phyloP scores from a whole-genome alignment of 1,140 invertebrate genomes.

The Meloidogyne floridensis region DNA sequence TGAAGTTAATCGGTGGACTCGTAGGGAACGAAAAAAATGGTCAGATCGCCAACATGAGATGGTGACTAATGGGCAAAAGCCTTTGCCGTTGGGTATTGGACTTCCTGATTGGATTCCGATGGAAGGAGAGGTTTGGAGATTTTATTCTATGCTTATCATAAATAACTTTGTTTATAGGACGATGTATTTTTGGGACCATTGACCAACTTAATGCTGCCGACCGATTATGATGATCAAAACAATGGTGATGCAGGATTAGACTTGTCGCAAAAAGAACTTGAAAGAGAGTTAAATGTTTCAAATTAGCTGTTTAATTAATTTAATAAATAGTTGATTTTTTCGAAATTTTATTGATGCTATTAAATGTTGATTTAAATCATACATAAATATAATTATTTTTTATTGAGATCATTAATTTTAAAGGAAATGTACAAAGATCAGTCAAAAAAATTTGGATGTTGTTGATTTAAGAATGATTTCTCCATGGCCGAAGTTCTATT shows the following conservation, averaged over 20 bases:
- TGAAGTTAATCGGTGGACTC: conserved; percentile 58
- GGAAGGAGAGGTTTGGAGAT: conserved; percentile 39
- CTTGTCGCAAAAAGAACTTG: not conserved
- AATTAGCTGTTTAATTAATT: too few relatives aligned
- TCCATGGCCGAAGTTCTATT: not conserved
- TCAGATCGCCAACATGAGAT: conserved; percentile 43
- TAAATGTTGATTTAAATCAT: too few relatives aligned
- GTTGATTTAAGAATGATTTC: not conserved
- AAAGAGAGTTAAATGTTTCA: not conserved
- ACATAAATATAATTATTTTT: too few relatives aligned
- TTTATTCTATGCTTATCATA: not conserved
- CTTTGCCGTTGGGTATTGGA: conserved; percentile 59
- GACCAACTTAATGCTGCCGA: not conserved
- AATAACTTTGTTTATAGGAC: not conserved
- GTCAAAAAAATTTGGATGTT: too few relatives aligned
- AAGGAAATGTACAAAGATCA: too few relatives aligned
- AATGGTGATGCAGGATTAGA: not conserved
- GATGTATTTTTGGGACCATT: not conserved
- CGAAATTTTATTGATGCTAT: too few relatives aligned
- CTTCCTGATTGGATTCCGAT: conserved; percentile 52
- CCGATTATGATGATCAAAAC: not conserved
- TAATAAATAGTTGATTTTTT: too few relatives aligned
- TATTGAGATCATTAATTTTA: too few relatives aligned
- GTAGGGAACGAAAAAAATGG: conserved; percentile 50
- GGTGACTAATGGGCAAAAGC: conserved; percentile 48